A percentile compares a stretch with the other conserved stretches of the same genome.
phyloP scores from a whole-genome alignment of 2,888 invertebrate genomes.

The Lithophane ornitopus region DNA sequence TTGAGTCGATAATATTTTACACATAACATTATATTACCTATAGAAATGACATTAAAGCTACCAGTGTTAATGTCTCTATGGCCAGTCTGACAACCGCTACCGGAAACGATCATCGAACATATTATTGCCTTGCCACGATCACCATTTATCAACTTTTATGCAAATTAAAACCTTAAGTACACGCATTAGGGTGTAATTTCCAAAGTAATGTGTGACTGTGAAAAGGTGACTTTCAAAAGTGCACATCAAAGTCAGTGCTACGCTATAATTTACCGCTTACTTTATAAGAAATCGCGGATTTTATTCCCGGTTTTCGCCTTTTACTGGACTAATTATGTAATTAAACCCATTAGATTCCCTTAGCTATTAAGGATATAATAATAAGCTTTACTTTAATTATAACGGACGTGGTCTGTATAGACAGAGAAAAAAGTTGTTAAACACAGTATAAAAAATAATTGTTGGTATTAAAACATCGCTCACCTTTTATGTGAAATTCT shows the following conservation, averaged over 20 bases:
- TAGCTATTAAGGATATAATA: conserved; percentile 42
- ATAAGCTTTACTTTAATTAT: conserved; percentile 47
- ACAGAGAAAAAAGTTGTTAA: conserved; percentile 2
- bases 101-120: conserved; percentile 51
- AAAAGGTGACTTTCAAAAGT: conserved; percentile 56
- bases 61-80: conserved; percentile 58
- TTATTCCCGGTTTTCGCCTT: conserved; percentile 48
- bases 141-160: conserved; percentile 32
- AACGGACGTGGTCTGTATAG: not conserved
- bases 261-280: conserved; percentile 57
- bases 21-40: conserved; percentile 21
- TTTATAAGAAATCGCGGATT: conserved; percentile 53
- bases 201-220: conserved; percentile 25
- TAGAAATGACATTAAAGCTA: conserved; percentile 52
- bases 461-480: not conserved
- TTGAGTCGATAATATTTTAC: conserved; percentile 28
- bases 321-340: conserved; percentile 56
- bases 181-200: conserved; percentile 35
- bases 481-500: not conserved
- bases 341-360: conserved; percentile 57
- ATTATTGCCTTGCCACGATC: conserved; percentile 47
- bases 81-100: conserved; percentile 32
- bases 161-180: conserved; percentile 46
- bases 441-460: conserved; percentile 37
- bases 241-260: conserved; percentile 47